phyloP scores from a whole-genome alignment of 2,113 vertebrate species.

The Sander vitreus region DNA sequence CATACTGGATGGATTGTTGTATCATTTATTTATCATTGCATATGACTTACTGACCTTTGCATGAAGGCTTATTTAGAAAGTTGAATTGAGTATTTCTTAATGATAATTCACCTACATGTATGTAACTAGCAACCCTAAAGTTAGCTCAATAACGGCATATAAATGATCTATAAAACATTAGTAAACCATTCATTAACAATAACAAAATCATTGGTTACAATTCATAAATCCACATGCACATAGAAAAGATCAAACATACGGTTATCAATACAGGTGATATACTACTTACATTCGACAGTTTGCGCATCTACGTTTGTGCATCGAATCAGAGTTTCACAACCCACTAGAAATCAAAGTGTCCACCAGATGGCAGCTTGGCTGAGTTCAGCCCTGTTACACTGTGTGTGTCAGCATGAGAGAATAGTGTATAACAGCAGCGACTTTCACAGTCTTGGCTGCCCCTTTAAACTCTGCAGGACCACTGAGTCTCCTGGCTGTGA shows the following conservation, averaged over 20 bases:
- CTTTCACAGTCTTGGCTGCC: slow-evolving; percentile 33
- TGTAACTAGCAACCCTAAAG: background rate
- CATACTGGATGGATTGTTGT: background rate
- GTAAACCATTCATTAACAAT: background rate
- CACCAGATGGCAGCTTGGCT: slow-evolving; percentile 48
- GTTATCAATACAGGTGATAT: background rate
- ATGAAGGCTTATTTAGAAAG: no score
- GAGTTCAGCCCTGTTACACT: background rate
- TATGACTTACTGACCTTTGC: background rate
- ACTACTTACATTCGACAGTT: background rate
- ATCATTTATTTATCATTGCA: background rate
- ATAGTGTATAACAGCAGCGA: slow-evolving; percentile 14
- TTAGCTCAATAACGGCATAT: no score
- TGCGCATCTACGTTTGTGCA: background rate
- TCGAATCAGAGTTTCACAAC: background rate
- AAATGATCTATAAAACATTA: background rate
- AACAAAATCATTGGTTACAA: no score
- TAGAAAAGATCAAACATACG: background rate
- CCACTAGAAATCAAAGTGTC: slow-evolving; percentile 19
- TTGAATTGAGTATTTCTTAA: background rate
- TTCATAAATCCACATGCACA: background rate
- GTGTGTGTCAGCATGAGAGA: slow-evolving; percentile 40
- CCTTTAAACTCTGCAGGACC: slow-evolving; percentile 69
- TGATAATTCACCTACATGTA: background rate
- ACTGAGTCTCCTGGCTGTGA: slow-evolving; percentile 56